Evolutionary conservation across 2,113 vertebrate genomes (phyloP).

Genomic region (Pipa parva): DNA sequence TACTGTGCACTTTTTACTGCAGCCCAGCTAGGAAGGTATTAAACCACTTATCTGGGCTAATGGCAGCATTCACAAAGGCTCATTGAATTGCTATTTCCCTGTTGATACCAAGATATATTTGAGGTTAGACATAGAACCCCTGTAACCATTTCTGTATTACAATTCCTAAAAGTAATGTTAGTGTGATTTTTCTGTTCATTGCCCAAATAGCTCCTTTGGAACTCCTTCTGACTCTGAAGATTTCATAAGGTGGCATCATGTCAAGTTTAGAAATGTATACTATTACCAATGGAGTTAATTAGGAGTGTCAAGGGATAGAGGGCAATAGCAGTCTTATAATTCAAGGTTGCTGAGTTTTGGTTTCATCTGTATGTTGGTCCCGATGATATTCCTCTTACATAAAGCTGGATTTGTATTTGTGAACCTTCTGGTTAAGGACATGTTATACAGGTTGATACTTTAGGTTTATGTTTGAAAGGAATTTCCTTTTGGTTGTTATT

Average conservation of each 20-base stretch:
- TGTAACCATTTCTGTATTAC: not conserved
- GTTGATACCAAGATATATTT: not conserved
- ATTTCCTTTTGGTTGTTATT: conserved; percentile 28
- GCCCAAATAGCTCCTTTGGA: not conserved
- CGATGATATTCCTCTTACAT: conserved; percentile 8
- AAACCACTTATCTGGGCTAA: no score
- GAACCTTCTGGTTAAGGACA: conserved; percentile 14
- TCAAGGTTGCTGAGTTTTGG: conserved; percentile 27
- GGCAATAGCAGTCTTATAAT: conserved; percentile 23
- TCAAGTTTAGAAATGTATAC: not conserved
- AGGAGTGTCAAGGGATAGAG: no score
- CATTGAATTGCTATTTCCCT: no score
- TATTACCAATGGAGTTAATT: conserved; percentile 16
- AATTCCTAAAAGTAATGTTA: conserved; percentile 1
- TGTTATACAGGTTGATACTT: conserved; percentile 2
- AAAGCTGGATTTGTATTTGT: not conserved
- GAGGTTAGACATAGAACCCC: not conserved
- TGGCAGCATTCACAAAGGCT: no score
- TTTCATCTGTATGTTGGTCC: conserved; percentile 37
- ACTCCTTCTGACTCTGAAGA: not conserved
- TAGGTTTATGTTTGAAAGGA: conserved; percentile 3
- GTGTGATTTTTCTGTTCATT: not conserved
- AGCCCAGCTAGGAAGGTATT: no score
- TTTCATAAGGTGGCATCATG: not conserved
- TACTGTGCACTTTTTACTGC: no score